phyloP scores from a whole-genome alignment of 2,113 vertebrate species.

The Alces alces region DNA sequence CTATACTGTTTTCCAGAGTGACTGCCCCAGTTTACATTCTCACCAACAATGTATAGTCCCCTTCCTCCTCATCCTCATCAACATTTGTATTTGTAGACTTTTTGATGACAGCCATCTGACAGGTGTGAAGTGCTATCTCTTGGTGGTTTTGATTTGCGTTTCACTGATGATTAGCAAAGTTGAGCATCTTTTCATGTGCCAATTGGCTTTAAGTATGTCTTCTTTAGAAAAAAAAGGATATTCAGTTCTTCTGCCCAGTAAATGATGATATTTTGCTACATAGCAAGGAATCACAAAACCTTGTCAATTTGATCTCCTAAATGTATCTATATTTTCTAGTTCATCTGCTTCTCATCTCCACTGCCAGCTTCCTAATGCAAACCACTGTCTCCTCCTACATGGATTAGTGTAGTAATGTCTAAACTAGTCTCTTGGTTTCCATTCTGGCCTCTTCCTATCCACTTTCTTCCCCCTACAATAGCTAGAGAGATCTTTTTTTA shows the following conservation, averaged over 20 bases:
- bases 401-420: background rate
- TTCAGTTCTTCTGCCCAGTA: background rate
- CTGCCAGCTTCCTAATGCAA: background rate
- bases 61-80: background rate
- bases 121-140: background rate
- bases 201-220: background rate
- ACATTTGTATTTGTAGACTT: background rate
- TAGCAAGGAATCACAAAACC: background rate
- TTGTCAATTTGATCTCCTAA: background rate
- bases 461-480: background rate
- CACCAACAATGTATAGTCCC: background rate
- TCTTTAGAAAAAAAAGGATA: background rate
- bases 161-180: background rate
- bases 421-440: background rate
- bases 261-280: background rate
- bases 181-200: background rate
- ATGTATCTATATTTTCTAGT: background rate
- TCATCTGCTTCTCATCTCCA: background rate
- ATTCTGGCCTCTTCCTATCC: background rate
- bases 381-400: background rate
- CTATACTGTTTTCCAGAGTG: background rate
- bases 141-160: background rate
- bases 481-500: background rate
- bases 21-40: background rate
- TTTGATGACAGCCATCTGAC: background rate